Conservation (phyloP, 2,113 vertebrate genomes). For the Phyllopteryx taeniolatus region DNA sequence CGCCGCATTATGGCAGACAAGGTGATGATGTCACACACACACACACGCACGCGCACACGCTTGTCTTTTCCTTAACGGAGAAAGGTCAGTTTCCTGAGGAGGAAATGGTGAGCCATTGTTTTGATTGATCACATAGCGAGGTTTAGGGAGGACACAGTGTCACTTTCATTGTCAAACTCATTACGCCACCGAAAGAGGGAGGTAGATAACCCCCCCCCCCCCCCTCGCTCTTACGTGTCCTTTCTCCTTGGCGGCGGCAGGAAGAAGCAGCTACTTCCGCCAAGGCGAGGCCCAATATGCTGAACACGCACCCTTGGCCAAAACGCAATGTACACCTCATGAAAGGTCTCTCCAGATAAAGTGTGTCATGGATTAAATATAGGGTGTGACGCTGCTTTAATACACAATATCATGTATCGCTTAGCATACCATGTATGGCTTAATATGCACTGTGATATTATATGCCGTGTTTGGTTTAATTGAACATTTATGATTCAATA, state of each 20-base stretch:
- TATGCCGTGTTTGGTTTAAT: background rate
- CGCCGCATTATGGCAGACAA: conserved; percentile 48
- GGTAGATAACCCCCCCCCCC: conserved; percentile 29
- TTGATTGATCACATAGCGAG: conserved; percentile 71
- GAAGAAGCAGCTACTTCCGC: conserved; percentile 34
- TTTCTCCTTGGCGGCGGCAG: conserved; percentile 31
- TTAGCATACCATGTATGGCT: background rate
- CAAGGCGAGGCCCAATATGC: conserved; percentile 44
- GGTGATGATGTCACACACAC: conserved; percentile 40
- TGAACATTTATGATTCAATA: background rate
- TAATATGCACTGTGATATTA: background rate
- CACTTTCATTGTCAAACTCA: conserved; percentile 75
- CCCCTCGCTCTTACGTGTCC: conserved; percentile 35
- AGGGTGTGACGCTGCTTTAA: background rate
- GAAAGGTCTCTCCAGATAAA: conserved; percentile 13
- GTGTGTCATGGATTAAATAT: background rate
- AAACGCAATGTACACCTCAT: background rate
- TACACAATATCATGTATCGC: background rate
- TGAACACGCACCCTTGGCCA: conserved; percentile 45
- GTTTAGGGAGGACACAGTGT: conserved; percentile 67
- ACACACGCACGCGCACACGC: conserved; percentile 13
- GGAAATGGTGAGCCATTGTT: conserved; percentile 69
- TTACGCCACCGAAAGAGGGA: conserved; percentile 58
- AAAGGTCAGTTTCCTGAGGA: conserved; percentile 69
- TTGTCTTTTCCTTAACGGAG: conserved; percentile 54